Conservation (phyloP, 2,113 vertebrate species). For the Chionomys nivalis region DNA sequence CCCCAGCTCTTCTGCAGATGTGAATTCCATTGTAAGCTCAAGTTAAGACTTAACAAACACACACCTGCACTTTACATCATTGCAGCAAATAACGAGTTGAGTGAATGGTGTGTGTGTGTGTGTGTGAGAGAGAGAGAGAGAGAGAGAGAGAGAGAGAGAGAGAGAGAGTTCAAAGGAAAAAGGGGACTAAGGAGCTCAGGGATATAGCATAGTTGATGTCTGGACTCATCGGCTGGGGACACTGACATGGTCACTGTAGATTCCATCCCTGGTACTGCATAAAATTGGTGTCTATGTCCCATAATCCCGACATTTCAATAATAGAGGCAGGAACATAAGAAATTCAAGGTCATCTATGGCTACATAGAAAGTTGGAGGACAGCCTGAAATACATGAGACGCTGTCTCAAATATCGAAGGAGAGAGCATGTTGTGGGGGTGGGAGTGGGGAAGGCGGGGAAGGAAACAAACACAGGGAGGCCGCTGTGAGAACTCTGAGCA, state of each 20-base stretch:
- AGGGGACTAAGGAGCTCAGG: neutral
- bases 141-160: too few relatives aligned
- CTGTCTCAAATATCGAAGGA: neutral
- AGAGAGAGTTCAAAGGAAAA: neutral
- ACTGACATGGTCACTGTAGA: neutral
- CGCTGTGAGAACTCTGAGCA: neutral
- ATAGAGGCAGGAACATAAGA: neutral
- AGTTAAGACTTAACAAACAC: neutral
- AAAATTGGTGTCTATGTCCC: neutral
- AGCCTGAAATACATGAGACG: neutral
- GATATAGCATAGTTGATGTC: too few relatives aligned
- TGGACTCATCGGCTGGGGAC: neutral
- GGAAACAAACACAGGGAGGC: neutral
- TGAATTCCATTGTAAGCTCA: conserved; percentile 2
- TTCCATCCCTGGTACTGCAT: neutral
- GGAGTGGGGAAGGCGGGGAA: too few relatives aligned
- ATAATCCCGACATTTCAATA: neutral
- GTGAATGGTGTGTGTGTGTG: neutral
- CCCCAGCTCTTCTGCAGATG: neutral
- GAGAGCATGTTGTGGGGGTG: neutral
- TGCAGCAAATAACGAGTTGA: neutral
- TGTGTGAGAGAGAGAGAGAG: neutral
- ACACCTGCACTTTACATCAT: neutral
- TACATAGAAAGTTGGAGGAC: neutral
- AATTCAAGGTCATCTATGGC: too few relatives aligned